phyloP scores from a whole-genome alignment of 2,888 invertebrate genomes.

The Cecidostiba fungosa region DNA sequence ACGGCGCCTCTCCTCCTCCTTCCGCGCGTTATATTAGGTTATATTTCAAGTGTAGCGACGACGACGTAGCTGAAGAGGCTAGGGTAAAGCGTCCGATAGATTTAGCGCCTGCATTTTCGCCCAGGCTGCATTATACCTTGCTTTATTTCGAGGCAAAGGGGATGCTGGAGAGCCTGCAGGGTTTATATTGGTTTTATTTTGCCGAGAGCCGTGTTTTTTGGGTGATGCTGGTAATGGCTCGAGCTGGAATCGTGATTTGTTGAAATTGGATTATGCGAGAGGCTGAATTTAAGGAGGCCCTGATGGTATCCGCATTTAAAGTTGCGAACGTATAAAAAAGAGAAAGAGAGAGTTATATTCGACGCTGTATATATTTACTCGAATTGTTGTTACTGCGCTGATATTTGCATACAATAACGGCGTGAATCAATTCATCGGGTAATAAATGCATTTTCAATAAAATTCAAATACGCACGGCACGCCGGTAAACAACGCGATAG shows the following conservation, averaged over 20 bases:
- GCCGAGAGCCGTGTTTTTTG: not conserved
- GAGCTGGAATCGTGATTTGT: not conserved
- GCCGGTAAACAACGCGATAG: too few species aligned
- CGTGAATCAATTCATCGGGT: too few species aligned
- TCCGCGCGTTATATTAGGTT: constrained; percentile 61
- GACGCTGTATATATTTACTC: not conserved
- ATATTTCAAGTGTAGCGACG: constrained; percentile 57
- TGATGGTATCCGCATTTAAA: not conserved
- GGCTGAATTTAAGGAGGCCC: not conserved
- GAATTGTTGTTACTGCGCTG: not conserved
- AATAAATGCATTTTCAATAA: too few species aligned
- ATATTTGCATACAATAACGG: too few species aligned
- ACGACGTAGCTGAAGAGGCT: not conserved
- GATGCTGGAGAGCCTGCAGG: not conserved
- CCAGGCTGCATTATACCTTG: constrained; percentile 27
- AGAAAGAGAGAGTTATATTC: too few species aligned
- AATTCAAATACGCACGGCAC: too few species aligned
- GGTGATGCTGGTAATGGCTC: not conserved
- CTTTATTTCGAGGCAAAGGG: constrained; percentile 26
- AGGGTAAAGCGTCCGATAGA: constrained; percentile 38
- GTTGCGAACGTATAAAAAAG: not conserved
- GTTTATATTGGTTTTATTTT: constrained; percentile 12
- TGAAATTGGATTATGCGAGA: not conserved
- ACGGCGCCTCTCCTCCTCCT: constrained; percentile 6
- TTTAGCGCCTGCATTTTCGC: constrained; percentile 40